A percentile compares a stretch with the other conserved stretches of the same genome.
Conservation (phyloP, 2,113 vertebrate species). For the Colistium nudipinnis region DNA sequence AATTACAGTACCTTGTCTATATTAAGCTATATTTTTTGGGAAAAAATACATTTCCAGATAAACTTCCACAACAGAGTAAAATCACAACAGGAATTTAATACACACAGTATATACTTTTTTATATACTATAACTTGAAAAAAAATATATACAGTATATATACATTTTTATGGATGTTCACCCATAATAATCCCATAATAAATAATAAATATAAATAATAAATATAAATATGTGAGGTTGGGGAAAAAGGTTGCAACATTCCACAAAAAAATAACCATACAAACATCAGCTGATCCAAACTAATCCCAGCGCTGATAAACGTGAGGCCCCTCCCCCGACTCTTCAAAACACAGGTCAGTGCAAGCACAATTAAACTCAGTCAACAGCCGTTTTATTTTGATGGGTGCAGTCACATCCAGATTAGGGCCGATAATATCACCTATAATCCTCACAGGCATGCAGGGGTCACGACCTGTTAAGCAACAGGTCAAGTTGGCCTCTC, state of each 20-base stretch:
- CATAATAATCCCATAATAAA: too few relatives aligned
- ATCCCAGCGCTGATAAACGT: conserved; percentile 31
- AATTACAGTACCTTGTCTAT: too few relatives aligned
- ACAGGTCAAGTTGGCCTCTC: conserved; percentile 15
- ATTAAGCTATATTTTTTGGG: too few relatives aligned
- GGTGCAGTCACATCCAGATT: conserved; percentile 39
- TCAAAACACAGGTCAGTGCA: conserved; percentile 1
- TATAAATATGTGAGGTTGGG: too few relatives aligned
- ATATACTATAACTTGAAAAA: too few relatives aligned
- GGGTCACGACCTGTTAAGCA: conserved; percentile 18
- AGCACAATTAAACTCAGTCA: conserved; percentile 28
- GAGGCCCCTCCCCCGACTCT: not conserved
- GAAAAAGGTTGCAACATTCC: conserved; percentile 25
- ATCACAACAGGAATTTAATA: too few relatives aligned
- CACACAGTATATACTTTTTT: too few relatives aligned
- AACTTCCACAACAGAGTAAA: too few relatives aligned
- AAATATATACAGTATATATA: too few relatives aligned
- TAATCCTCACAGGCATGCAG: conserved; percentile 49
- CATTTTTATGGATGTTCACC: too few relatives aligned
- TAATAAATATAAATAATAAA: too few relatives aligned
- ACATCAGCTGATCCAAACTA: conserved; percentile 52
- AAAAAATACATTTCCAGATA: too few relatives aligned
- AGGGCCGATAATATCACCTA: conserved; percentile 25
- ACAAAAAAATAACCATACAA: conserved; percentile 25
- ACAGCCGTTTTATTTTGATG: conserved; percentile 17